Evolutionary conservation across 1,140 invertebrate species (phyloP), one percentile per base, ranked within the genome.

Genomic region (Diabrotica virgifera): DNA sequence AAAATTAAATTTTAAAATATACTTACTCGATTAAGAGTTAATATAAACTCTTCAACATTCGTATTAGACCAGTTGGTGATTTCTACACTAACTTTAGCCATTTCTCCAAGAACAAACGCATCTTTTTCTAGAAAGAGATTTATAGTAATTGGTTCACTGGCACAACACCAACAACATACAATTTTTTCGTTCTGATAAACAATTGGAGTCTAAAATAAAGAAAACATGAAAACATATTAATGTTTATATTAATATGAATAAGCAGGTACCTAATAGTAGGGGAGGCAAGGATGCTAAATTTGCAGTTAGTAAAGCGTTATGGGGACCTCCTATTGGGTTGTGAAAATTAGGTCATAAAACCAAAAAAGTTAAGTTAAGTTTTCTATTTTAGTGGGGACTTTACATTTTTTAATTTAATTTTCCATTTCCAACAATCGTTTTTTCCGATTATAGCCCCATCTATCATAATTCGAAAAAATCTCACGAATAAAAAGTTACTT

Each of bases 81-180:
- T 6, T 54, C 50, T 9, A 63, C 38, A 5, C 24, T 59, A 6
- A 66, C 38, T 13, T 52, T 52, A 5, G 52, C 53, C 7, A 51
- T 8, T 62, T 66, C 65, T 11, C 65, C 65, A 9, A 63, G 36
- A 14, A 63, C 56, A 38, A 62, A 66, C 4, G 59, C 65, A 57
- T 62, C 11, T 66, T 63, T 66, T 37, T 62, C 46, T 10, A 66
- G 13, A 36, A 24, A 12, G 6, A 66, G 12, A 24, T 52, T 14
- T 13, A 66, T n/a, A 5, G 59, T 51, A n/a, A 66, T 62, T 13
- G 59, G 59, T 13, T 54, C 65, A 59, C 54, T 52, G 50, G 60
- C 65, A 35, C 65, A 66, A 36, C 65, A 66, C n/a, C 12, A 66
- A 59, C 59, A 66, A 13, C 65, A 62, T 11, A 66, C 5, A 35